Evolutionary conservation across 2,888 invertebrate species (phyloP), one percentile per base, ranked within the genome.

Genomic region (Orgyia antiqua): DNA sequence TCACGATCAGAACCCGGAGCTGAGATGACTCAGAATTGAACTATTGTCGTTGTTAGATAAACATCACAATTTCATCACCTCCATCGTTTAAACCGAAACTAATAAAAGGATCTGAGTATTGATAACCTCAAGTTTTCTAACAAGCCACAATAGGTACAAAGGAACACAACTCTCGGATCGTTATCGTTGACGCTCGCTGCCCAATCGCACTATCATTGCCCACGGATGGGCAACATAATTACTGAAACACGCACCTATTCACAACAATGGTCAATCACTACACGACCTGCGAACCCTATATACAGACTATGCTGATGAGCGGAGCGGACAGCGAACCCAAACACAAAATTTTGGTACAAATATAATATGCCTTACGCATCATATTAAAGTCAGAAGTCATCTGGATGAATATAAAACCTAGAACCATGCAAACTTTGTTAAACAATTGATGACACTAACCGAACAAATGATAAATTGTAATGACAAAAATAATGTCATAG

Each of bases 231-330:
- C 27, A 39, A 28, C 36, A 36, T 43, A 47, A 52, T 45, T 47
- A 35, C 36, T 29, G 40, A 31, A 25, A 51, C 58, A 44, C 37
- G 38, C 23, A 19, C 27, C 36, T 27, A 49, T 48, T 48, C 50
- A 63, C 58, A 54, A 64, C 63, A 63, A 64, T 61, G 48, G 54
- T 39, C 52, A 50, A 55, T 63, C 53, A 61, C 42, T 33, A 33
- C 36, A 36, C 39, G 52, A 60, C 52, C 62, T 51, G 50, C 45
- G 52, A 49, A 48, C 63, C 44, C 24, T 19, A 4, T 11, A 18
- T 15, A 2, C 5, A 9, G 8, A 3, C 2, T 23, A 10, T 5
- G 2, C 10, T 23, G 11, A 21, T 7, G 20, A 17, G 28, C 15
- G 31, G 13, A 29, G 36, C 36, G 36, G 5, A 2, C 7, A 23